Base-by-base conservation (phyloP, 2,797 vertebrate species). In the Nasua narica region DNA sequence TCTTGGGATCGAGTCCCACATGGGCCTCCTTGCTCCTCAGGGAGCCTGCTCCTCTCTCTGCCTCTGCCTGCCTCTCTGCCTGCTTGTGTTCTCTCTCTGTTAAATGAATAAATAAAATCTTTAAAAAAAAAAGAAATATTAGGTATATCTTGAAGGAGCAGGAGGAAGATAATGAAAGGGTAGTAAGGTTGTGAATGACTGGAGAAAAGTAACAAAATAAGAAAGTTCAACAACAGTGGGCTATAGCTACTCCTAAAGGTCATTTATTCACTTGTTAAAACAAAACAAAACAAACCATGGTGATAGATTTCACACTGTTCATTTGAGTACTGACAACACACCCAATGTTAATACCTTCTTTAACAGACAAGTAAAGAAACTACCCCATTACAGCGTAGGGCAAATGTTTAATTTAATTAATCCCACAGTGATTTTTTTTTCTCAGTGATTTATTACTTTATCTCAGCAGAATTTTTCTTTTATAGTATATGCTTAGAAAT, bases 361-460 rank as follows among this genome's bases (percentile, higher is more conserved):
- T 46, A 78, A 84, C 2, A 96, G 67, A 90, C 35, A 90, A 78
- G 81, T 14, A 81, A 11, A 94, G 46, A 69, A 96, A 74, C 19
- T 72, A 91, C 2, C 21, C 67, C 14, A 58, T 37, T 89, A 58
- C 43, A 56, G 5, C 13, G 4, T 67, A 40, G 95, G 65, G 43
- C 84, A 86, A 85, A 94, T 91, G 6, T n/a, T n/a, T 86, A 93
- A 94, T 87, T 97, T 82, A 85, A 76, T 48, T 94, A 72, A 83
- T 88, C 29, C 29, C 48, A 86, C 3, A 87, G 23, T 90, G 35
- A 94, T 77, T 50, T n/a, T n/a, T n/a, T n/a, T n/a, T n/a, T n/a
- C n/a, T n/a, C n/a, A n/a, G n/a, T n/a, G n/a, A n/a, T n/a, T 82
- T 92, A 79, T 70, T 94, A 77, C 6, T 70, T 32, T 79, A 23